Evolutionary conservation across 2,797 vertebrate genomes (phyloP), one percentile per base, ranked within the genome.

Genomic region (Margarornis squamiger): DNA sequence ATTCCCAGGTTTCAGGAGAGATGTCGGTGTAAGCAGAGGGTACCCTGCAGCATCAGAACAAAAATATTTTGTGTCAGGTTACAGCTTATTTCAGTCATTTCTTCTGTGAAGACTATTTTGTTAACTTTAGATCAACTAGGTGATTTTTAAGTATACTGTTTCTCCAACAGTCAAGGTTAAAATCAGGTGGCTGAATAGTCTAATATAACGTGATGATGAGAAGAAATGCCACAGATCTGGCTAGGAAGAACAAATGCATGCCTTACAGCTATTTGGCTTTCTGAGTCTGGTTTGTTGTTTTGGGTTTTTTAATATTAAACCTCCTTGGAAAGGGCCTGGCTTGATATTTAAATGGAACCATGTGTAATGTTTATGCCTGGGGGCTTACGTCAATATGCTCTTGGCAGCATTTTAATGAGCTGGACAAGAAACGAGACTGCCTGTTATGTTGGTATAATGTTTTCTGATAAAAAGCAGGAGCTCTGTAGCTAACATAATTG

Each of bases 1-100:
- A 3, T 5, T n/a, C 9, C 7, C 14, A 7, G 49, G 9, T 23
- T 13, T 52, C 63, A 1, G 67, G 66, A 19, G 18, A 41, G 16
- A 17, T 30, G 17, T 2, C 29, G 10, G 0, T 3, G 4, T 7
- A 7, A 48, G 27, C 38, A 3, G 22, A 34, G 8, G 34, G 8
- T 17, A 13, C 22, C 39, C 38, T 21, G 3, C 41, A 34, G 67
- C 27, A 18, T 27, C 48, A 30, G 24, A 55, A 29, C 9, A 15
- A 27, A 41, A 43, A 20, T 10, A 29, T 66, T 57, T 20, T 26
- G 6, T 17, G 6, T 45, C 77, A 41, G 2, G 3, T 36, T 41
- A 9, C 1, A 63, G n/a, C 17, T 73, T 23, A 3, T n/a, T 36
- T 34, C 23, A 34, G 12, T 38, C 1, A 8, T 45, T 73, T 8